Evolutionary conservation across 2,888 invertebrate species (phyloP).

Genomic region (Lacanobia wlatinum): DNA sequence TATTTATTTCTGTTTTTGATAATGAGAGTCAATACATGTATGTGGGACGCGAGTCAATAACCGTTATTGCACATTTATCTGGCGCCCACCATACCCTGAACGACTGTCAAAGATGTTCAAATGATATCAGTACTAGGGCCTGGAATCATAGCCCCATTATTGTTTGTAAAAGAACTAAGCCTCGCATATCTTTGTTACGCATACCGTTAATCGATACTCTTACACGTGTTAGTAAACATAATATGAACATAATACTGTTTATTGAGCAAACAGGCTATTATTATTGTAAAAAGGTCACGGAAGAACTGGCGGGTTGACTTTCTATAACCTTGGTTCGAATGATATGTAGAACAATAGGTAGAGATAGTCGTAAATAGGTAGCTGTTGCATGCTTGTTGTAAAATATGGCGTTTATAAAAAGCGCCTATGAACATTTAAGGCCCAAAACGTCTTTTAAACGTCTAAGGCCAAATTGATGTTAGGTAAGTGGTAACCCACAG

Average conservation of each 20-base stretch:
- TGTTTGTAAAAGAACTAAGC: background rate
- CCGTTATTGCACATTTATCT: too few species aligned
- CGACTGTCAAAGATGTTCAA: too few species aligned
- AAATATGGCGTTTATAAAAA: too few species aligned
- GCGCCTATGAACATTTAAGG: too few species aligned
- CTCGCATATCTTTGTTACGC: background rate
- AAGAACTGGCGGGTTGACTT: background rate
- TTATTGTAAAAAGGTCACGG: conserved; percentile 5
- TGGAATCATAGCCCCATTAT: too few species aligned
- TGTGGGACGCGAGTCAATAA: too few species aligned
- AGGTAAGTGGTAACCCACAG: too few species aligned
- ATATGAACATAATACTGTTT: conserved; percentile 11
- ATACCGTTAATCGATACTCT: conserved; percentile 5
- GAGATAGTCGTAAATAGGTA: background rate
- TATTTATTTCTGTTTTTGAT: too few species aligned
- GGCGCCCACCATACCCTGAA: background rate
- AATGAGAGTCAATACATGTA: too few species aligned
- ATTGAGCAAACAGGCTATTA: background rate
- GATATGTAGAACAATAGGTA: conserved; percentile 7
- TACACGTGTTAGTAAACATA: conserved; percentile 10
- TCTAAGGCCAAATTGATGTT: too few species aligned
- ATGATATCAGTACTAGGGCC: too few species aligned
- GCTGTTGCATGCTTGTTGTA: background rate
- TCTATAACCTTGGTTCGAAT: background rate
- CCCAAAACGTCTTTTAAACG: too few species aligned